Evolutionary conservation across 2,888 invertebrate genomes (phyloP).

Genomic region (Caenorhabditis sp.): DNA sequence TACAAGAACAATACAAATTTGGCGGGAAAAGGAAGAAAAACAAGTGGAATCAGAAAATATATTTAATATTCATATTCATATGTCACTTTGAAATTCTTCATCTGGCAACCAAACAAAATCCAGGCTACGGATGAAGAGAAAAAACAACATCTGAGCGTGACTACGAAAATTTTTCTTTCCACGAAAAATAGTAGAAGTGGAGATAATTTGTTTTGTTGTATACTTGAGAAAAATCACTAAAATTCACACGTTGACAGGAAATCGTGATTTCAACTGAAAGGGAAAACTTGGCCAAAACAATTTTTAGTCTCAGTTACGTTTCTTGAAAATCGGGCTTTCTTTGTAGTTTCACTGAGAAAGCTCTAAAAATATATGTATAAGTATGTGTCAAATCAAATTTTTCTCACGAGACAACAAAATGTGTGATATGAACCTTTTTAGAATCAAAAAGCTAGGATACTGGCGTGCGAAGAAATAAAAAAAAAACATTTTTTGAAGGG

Average conservation of each 20-base stretch:
- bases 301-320: too few species aligned
- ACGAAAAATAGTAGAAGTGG: not conserved
- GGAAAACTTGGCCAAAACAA: too few species aligned
- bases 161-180: not conserved
- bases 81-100: not conserved
- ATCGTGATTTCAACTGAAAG: too few species aligned
- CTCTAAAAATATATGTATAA: too few species aligned
- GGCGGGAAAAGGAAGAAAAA: not conserved
- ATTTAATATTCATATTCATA: not conserved
- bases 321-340: too few species aligned
- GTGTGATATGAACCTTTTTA: too few species aligned
- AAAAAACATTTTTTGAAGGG: too few species aligned
- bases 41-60: not conserved
- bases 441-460: too few species aligned
- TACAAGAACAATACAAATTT: constrained; percentile 6
- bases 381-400: too few species aligned
- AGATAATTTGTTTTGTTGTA: not conserved
- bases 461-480: too few species aligned
- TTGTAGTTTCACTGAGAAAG: too few species aligned
- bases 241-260: not conserved
- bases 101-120: not conserved
- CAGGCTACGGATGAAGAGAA: not conserved
- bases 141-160: not conserved
- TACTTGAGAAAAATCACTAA: not conserved
- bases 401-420: too few species aligned